Evolutionary conservation across 2,113 vertebrate species (phyloP), one percentile per base, ranked within the genome.

Genomic region (Pongo abelii): DNA sequence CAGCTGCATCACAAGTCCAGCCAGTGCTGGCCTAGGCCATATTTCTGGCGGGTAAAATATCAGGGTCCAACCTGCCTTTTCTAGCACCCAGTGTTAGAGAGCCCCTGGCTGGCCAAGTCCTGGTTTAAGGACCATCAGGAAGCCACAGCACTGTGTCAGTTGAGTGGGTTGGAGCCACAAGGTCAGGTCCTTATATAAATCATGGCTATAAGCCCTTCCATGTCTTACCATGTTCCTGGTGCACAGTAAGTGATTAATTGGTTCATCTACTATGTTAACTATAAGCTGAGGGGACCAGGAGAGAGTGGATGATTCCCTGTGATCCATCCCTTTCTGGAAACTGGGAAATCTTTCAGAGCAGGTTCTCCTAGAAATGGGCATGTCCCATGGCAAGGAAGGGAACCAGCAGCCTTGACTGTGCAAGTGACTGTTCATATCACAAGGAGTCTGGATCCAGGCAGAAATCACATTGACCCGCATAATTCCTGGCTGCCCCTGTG

Each of bases 351-450:
- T 52, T 46, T 27, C 12, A n/a, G 35, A 59, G 18, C 2, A 69
- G 57, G 12, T 83, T 55, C 46, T 96, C 55, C 40, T 23, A 23
- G 59, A 50, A 25, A 11, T 46, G 55, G 59, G 46, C 86, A 10
- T 59, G 52, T 27, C 70, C 48, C 7, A 8, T 0, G 4, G 46
- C 70, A 8, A 57, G 59, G 55, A 61, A 84, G 38, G 50, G n/a
- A 27, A 20, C 78, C 43, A 10, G 43, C 2, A 40, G 5, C 50
- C 43, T 20, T 14, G 32, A n/a, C 0, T 12, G 27, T 8, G 23
- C 3, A 0, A 18, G 22, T 64, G 27, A 64, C 12, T 14, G 27
- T 16, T 35, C 32, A 8, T 0, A 3, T 52, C 48, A 6, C 3
- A 10, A 72, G 50, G 69, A 64, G 10, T 18, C 38, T 78, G 0